phyloP scores from a whole-genome alignment of 1,140 invertebrate genomes.

The Calycopis cecrops region DNA sequence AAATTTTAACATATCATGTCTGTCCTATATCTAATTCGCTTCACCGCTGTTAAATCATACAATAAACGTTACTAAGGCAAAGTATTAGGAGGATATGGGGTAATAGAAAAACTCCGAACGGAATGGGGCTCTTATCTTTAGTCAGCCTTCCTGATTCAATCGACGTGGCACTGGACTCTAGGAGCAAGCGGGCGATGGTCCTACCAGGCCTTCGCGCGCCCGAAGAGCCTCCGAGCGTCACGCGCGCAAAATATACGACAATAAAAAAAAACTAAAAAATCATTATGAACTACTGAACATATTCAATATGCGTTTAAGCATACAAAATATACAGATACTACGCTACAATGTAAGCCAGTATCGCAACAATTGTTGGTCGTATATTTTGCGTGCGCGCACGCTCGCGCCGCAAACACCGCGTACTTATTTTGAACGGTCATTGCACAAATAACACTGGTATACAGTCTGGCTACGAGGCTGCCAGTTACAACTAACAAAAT shows the following conservation, averaged over 20 bases:
- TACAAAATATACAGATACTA: background rate
- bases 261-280: background rate
- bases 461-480: slow-evolving; percentile 56
- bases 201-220: background rate
- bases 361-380: background rate
- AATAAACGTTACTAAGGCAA: slow-evolving; percentile 64
- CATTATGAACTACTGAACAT: background rate
- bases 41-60: slow-evolving; percentile 66
- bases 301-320: background rate
- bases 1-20: slow-evolving; percentile 73
- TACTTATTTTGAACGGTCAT: slow-evolving; percentile 55
- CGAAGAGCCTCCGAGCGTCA: slow-evolving; percentile 6
- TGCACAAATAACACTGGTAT: slow-evolving; percentile 71
- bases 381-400: background rate
- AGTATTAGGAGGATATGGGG: slow-evolving; percentile 52
- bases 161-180: slow-evolving; percentile 35
- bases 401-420: slow-evolving; percentile 15
- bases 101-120: slow-evolving; percentile 49
- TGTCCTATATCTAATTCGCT: slow-evolving; percentile 72
- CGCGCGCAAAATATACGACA: background rate
- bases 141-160: slow-evolving; percentile 54
- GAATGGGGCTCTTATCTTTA: slow-evolving; percentile 58
- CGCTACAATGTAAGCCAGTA: background rate
- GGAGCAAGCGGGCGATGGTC: background rate
- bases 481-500: slow-evolving; percentile 68